Base-by-base conservation (phyloP, 1,140 invertebrate genomes). In the Euura saliciscinereae region DNA sequence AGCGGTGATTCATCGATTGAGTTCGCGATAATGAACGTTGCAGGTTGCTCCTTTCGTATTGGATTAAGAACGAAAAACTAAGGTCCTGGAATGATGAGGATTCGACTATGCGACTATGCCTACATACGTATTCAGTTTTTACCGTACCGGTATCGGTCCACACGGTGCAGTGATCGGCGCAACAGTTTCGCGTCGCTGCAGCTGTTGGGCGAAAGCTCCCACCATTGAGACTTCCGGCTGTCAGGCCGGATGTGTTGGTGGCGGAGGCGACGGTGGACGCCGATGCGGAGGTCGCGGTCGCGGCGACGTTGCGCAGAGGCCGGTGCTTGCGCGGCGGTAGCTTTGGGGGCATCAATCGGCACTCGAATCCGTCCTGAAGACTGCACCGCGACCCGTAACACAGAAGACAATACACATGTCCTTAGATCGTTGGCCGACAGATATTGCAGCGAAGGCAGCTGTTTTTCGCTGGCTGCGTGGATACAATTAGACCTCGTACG, bases 291-390 rank as follows among this genome's bases (percentile, higher is more conserved):
- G 68, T 69, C 71, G 71, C 44, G 59, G 10, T 4, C 73, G 77
- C 80, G 74, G 73, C 73, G 73, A 72, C 70, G 70, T 67, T 68
- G 68, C 82, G 71, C 72, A 77, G 75, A 76, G 71, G 73, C 75
- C 74, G 70, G 74, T 84, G 84, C 78, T 84, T 81, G 80, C 86
- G 82, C 70, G 87, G 87, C 73, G 87, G 86, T 76, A 85, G 86
- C 73, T 87, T 88, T 73, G 87, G 86, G 71, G 87, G 87, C 81
- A 86, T 88, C 83, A 89, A 84, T 83, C 88, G 88, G 79, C 84
- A 86, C 85, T 86, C 86, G 83, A 88, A 82, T 85, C 87, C 84
- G 82, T 89, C 88, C 82, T 87, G 87, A 84, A 88, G 84, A 87
- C 88, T 89, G 84, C 76, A 78, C 8, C 51, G 8, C 80, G 74